These are phyloP conservation scores for Anguilla marmorata DNA, from an alignment of 2,797 vertebrate genomes.

Conservation along the genomic window DNA sequence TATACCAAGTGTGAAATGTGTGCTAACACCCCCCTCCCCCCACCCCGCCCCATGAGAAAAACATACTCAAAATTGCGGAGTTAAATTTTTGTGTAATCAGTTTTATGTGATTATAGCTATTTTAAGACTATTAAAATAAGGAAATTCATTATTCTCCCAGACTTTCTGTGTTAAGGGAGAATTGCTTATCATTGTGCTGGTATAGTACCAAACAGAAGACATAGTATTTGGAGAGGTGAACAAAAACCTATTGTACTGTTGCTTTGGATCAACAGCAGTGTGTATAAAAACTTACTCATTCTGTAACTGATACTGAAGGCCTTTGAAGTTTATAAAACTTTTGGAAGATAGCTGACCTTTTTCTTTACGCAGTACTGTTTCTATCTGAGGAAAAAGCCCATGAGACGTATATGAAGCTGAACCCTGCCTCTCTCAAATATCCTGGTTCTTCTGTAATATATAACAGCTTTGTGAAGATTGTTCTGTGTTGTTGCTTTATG, in stretches of 20 bases:
- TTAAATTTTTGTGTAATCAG: not conserved
- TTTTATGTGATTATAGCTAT: not conserved
- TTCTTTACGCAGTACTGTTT: not conserved
- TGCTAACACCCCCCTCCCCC: not conserved
- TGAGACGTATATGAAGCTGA: not conserved
- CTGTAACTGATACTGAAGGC: not conserved
- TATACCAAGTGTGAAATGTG: not conserved
- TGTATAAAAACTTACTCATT: not conserved
- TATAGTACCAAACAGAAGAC: not conserved
- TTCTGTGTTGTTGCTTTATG: not conserved
- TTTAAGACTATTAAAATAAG: constrained; percentile 14
- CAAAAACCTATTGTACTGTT: not conserved
- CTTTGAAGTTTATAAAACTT: not conserved
- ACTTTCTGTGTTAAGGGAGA: not conserved
- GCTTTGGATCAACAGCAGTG: not conserved
- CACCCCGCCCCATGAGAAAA: not conserved
- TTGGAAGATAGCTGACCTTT: not conserved
- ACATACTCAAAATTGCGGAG: not conserved
- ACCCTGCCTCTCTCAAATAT: not conserved
- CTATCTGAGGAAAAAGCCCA: not conserved
- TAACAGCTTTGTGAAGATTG: not conserved
- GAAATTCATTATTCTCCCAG: not conserved
- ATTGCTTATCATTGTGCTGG: not conserved
- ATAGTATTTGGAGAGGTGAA: not conserved
- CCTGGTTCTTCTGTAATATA: not conserved